These are phyloP conservation scores for Galagoides demidoff DNA, from an alignment of 2,797 vertebrate genomes.

Conservation along the genomic window DNA sequence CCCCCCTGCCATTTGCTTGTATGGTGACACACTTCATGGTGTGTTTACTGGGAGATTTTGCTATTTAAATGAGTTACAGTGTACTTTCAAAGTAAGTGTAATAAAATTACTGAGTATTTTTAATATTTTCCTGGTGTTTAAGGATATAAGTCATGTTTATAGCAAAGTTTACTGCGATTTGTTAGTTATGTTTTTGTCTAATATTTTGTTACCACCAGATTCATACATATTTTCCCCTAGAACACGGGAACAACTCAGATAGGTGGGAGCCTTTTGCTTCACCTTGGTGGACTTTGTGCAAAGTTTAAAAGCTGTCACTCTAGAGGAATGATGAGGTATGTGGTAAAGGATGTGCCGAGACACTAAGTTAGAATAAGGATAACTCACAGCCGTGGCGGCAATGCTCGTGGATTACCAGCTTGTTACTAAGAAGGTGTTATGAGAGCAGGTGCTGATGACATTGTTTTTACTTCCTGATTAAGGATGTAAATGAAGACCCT, in stretches of 20 bases:
- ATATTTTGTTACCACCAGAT: not conserved
- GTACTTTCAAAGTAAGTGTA: conserved; percentile 4
- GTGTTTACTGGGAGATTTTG: conserved; percentile 38
- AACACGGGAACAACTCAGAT: not conserved
- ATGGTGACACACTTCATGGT: not conserved
- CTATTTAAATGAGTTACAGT: conserved; percentile 45
- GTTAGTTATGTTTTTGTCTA: conserved; percentile 29
- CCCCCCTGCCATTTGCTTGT: not conserved
- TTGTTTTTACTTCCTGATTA: conserved; percentile 66
- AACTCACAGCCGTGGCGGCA: not conserved
- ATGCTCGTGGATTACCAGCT: not conserved
- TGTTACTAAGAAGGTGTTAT: not conserved
- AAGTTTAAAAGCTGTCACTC: not conserved
- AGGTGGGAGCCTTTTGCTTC: not conserved
- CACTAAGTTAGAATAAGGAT: not conserved
- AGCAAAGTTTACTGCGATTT: not conserved
- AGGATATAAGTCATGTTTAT: conserved; percentile 39
- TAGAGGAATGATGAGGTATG: not conserved
- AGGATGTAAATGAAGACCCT: conserved; percentile 98
- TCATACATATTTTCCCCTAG: not conserved
- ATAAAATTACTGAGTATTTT: conserved; percentile 43
- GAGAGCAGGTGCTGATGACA: conserved; percentile 22
- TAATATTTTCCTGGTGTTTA: conserved; percentile 37
- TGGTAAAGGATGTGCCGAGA: not conserved
- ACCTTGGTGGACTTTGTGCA: not conserved